phyloP scores from a whole-genome alignment of 2,113 vertebrate genomes.

The Spea bombifrons region DNA sequence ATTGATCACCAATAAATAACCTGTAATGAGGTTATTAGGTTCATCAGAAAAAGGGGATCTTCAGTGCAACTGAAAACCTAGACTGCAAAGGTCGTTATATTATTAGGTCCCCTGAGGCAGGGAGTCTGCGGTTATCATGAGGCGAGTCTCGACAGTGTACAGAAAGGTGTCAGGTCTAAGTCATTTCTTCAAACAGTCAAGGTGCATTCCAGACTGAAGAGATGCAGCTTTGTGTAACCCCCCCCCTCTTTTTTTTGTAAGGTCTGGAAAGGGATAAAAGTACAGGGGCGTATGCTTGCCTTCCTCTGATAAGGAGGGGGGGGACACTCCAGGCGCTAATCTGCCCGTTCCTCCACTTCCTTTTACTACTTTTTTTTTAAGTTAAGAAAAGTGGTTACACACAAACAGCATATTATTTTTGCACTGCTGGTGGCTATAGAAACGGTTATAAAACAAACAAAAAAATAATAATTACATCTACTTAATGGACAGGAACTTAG shows the following conservation, averaged over 20 bases:
- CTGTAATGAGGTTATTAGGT: too few relatives aligned
- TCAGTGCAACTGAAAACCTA: neutral
- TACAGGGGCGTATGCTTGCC: constrained; percentile 68
- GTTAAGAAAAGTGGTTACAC: constrained; percentile 66
- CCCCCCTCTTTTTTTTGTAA: constrained; percentile 51
- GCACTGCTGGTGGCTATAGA: constrained; percentile 75
- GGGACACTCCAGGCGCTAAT: constrained; percentile 72
- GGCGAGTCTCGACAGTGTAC: constrained; percentile 85
- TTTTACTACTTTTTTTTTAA: constrained; percentile 63
- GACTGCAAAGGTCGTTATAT: constrained; percentile 31
- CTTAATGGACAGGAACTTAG: constrained; percentile 71
- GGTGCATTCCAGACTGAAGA: constrained; percentile 81
- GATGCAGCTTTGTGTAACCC: constrained; percentile 69
- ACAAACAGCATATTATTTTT: constrained; percentile 65
- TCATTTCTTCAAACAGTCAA: constrained; percentile 74
- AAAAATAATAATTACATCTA: constrained; percentile 76
- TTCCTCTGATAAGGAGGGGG: constrained; percentile 85
- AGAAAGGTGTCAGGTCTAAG: constrained; percentile 76
- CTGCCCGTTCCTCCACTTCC: constrained; percentile 84
- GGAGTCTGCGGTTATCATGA: constrained; percentile 79
- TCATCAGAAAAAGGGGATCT: too few relatives aligned
- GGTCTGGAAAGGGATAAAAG: constrained; percentile 81
- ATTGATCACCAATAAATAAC: too few relatives aligned
- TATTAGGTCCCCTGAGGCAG: constrained; percentile 56
- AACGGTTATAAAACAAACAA: constrained; percentile 62